Conservation (phyloP, 2,797 vertebrate genomes). For the Clarias fuscus region DNA sequence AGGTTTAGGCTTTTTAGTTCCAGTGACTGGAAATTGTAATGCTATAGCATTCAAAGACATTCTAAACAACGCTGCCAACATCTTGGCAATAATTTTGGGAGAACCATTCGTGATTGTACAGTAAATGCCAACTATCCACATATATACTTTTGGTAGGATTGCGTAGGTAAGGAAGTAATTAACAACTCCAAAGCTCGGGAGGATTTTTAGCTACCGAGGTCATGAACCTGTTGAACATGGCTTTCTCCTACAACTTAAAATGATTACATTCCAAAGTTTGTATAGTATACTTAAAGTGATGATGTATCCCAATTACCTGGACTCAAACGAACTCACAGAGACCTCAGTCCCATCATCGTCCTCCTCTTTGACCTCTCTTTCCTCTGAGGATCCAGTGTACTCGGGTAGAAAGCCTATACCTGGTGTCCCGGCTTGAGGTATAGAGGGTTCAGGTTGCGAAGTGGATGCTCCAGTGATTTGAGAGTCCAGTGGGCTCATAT, state of each 20-base stretch:
- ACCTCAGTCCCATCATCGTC: constrained; percentile 83
- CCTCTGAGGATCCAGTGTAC: constrained; percentile 88
- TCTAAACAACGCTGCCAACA: no score
- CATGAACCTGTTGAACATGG: background rate
- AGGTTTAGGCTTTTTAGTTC: background rate
- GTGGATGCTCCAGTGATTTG: constrained; percentile 84
- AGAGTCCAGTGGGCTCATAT: constrained; percentile 80
- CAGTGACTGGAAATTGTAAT: background rate
- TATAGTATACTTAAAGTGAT: background rate
- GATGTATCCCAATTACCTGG: constrained; percentile 72
- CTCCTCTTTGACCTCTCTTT: constrained; percentile 85
- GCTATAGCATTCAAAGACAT: no score
- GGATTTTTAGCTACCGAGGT: background rate
- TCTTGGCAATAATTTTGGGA: background rate
- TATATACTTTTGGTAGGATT: background rate
- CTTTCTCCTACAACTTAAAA: background rate
- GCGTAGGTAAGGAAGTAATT: background rate
- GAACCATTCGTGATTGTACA: background rate
- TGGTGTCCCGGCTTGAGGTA: constrained; percentile 81
- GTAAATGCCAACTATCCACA: background rate
- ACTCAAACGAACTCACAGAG: constrained; percentile 84
- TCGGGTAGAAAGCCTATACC: constrained; percentile 88
- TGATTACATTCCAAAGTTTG: background rate
- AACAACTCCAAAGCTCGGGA: background rate
- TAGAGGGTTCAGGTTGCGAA: constrained; percentile 82